Evolutionary conservation across 1,140 invertebrate genomes (phyloP), one percentile per base, ranked within the genome.

Genomic region (Drosophila littoralis): DNA sequence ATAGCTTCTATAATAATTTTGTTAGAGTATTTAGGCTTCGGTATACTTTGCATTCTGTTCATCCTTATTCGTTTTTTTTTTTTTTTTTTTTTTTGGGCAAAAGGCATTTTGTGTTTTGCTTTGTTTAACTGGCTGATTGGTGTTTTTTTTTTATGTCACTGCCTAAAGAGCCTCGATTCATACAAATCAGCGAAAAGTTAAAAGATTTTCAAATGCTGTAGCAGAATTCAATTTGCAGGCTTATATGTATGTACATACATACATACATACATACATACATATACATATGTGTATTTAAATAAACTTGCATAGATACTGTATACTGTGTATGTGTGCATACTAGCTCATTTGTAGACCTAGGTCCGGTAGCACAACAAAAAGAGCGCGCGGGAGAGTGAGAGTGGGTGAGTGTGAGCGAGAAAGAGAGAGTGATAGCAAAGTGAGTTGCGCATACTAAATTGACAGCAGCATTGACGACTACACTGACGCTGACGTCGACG

Each of bases 281-380:
- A 52, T 43, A 17, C 12, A n/a, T n/a, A 2, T 17, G 17, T 17
- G 17, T 17, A 22, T 12, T 42, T 6, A 9, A 17, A 33, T 12
- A 35, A 9, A 51, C 35, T 51, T 6, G 28, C 38, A 54, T 28
- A 63, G 28, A 22, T 22, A 57, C 52, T 6, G 22, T 35, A 7
- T 28, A 48, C 2, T 8, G 13, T 43, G 13, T 51, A 17, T 40
- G 13, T 12, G 40, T 13, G n/a, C 10, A 73, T 68, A 69, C 36
- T 46, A 69, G 54, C 17, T 7, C 15, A 59, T 69, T 88, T 86
- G 65, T 88, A 88, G 83, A 89, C 84, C 84, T 88, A 89, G 83
- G 83, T 88, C 79, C 84, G 73, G 82, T 67, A 78, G 59, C 32
- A 55, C 32, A 60, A 52, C 52, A 76, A 65, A 77, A 42, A 66